Evolutionary conservation across 2,113 vertebrate genomes (phyloP).

Genomic region (Anolis carolinensis): DNA sequence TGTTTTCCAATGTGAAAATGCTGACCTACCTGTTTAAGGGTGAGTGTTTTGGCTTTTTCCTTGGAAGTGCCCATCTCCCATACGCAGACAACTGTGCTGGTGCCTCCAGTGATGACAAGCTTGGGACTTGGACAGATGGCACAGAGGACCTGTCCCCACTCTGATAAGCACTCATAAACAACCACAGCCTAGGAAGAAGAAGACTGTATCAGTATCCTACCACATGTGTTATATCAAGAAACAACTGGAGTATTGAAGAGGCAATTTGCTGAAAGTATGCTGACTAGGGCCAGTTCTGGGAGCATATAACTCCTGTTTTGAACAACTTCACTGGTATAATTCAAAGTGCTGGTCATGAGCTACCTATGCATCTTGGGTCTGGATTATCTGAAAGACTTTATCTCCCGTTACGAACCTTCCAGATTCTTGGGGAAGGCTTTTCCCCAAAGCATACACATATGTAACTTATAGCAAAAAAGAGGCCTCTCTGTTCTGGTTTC

Average conservation of each 20-base stretch:
- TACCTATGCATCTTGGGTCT: no score
- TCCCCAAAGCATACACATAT: no score
- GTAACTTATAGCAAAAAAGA: no score
- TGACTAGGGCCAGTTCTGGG: no score
- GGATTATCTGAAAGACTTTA: no score
- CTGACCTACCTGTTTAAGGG: slow-evolving; percentile 90
- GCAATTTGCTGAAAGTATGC: neutral
- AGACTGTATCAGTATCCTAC: neutral
- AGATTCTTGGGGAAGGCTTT: no score
- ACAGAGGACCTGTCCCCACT: slow-evolving; percentile 96
- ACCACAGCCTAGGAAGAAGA: slow-evolving; percentile 81
- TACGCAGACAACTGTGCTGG: slow-evolving; percentile 94
- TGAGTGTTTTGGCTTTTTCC: slow-evolving; percentile 90
- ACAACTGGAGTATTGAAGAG: neutral
- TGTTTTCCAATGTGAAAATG: neutral
- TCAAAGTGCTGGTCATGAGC: no score
- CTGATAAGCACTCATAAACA: slow-evolving; percentile 95
- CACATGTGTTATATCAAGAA: neutral
- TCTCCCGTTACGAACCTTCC: no score
- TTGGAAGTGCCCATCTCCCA: slow-evolving; percentile 95
- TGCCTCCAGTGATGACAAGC: slow-evolving; percentile 91
- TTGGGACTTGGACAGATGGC: slow-evolving; percentile 95
- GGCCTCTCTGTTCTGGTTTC: neutral
- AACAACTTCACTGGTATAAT: no score
- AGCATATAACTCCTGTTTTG: no score